Evolutionary conservation across 2,113 vertebrate species (phyloP).

Genomic region (Callocephalon fimbriatum): DNA sequence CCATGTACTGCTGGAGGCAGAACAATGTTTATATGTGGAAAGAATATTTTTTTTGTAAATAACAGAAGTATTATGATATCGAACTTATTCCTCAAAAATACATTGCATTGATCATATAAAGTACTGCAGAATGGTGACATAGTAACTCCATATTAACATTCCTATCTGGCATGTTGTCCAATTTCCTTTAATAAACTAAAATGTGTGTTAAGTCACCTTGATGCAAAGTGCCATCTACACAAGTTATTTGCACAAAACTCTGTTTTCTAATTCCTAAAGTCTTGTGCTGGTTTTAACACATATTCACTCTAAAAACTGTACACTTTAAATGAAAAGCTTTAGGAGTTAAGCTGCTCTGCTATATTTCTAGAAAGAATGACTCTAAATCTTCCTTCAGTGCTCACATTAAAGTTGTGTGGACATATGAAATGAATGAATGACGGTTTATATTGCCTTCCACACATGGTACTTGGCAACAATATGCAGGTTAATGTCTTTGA

Average conservation of each 20-base stretch:
- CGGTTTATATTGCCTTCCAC: not conserved
- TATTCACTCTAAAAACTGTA: not conserved
- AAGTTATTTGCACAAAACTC: not conserved
- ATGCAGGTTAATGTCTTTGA: not conserved
- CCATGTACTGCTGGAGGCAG: not conserved
- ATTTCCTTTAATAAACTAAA: not conserved
- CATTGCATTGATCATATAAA: not conserved
- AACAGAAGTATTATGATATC: not conserved
- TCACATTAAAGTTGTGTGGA: not conserved
- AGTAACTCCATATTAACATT: not conserved
- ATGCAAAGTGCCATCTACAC: not conserved
- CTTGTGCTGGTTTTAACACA: not conserved
- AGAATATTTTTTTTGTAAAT: not conserved
- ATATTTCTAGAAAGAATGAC: not conserved
- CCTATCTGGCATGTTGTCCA: not conserved
- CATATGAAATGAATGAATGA: not conserved
- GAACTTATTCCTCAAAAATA: not conserved
- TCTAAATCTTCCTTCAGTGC: not conserved
- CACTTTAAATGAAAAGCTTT: not conserved
- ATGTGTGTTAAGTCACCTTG: not conserved
- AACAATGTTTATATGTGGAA: not conserved
- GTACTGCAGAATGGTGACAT: not conserved
- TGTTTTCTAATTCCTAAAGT: not conserved
- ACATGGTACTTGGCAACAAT: fast-evolving
- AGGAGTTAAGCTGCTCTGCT: not conserved